A percentile compares a stretch with the other conserved stretches of the same genome.
phyloP scores from a whole-genome alignment of 2,113 vertebrate species.

The Octodon degus region DNA sequence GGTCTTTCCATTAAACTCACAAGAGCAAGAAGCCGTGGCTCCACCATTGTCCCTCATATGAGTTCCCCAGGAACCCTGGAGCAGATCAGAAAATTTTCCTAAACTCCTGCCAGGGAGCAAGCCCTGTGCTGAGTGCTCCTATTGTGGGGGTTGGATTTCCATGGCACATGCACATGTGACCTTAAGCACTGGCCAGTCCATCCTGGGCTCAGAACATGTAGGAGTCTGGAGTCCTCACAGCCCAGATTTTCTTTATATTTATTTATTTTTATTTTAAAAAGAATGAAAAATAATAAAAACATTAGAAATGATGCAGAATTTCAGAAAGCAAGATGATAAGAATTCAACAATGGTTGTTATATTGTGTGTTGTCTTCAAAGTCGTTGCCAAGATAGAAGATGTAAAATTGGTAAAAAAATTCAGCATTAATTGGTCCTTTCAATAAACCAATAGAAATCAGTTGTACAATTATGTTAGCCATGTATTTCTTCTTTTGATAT shows the following conservation, averaged over 20 bases:
- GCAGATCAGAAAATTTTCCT: not conserved
- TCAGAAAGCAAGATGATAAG: no score
- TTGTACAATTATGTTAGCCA: no score
- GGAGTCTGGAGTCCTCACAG: not conserved
- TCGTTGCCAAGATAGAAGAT: no score
- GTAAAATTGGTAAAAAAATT: no score
- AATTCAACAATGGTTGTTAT: no score
- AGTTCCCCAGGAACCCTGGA: not conserved
- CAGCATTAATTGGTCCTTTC: no score
- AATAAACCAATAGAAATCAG: no score
- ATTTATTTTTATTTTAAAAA: no score
- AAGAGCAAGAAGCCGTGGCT: not conserved
- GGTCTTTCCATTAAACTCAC: conserved; percentile 65
- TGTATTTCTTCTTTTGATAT: not conserved
- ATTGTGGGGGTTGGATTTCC: not conserved
- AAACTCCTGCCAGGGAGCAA: not conserved
- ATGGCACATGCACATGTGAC: not conserved
- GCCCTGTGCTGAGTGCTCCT: not conserved
- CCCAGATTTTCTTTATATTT: no score
- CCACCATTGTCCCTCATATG: not conserved
- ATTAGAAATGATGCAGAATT: no score
- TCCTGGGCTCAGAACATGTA: not conserved
- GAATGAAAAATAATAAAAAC: no score
- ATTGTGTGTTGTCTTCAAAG: no score
- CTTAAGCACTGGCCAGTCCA: not conserved